Conservation (phyloP, 1,140 invertebrate species). For the Camponotus floridanus region DNA sequence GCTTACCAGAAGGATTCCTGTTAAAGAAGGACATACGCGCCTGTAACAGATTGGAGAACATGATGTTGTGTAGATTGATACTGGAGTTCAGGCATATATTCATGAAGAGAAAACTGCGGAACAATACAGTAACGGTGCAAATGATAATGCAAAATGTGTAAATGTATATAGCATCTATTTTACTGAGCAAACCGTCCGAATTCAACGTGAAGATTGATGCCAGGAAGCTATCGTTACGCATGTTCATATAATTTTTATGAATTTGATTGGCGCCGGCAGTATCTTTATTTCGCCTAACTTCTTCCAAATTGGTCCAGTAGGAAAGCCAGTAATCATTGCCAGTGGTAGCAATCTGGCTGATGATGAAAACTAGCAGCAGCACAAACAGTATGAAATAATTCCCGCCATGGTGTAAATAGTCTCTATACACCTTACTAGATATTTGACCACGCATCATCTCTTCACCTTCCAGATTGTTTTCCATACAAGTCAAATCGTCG, state of each 20-base stretch:
- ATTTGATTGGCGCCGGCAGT: not conserved
- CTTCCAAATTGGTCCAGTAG: slow-evolving; percentile 89
- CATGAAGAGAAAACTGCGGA: slow-evolving; percentile 91
- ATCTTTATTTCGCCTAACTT: slow-evolving; percentile 72
- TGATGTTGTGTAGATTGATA: slow-evolving; percentile 92
- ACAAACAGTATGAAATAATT: slow-evolving; percentile 87
- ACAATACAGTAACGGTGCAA: slow-evolving; percentile 86
- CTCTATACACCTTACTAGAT: slow-evolving; percentile 87
- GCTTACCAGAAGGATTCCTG: slow-evolving; percentile 91
- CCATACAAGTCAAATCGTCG: not conserved
- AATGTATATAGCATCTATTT: slow-evolving; percentile 80
- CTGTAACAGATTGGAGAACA: slow-evolving; percentile 92
- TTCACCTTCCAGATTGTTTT: slow-evolving; percentile 67
- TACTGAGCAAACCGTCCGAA: slow-evolving; percentile 73
- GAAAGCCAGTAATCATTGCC: slow-evolving; percentile 93
- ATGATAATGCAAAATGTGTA: slow-evolving; percentile 81
- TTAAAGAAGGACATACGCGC: slow-evolving; percentile 95
- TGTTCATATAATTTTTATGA: not conserved
- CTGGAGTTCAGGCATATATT: slow-evolving; percentile 94
- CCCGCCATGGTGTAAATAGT: slow-evolving; percentile 90
- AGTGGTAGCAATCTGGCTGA: slow-evolving; percentile 90
- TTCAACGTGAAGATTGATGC: slow-evolving; percentile 70
- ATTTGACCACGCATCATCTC: slow-evolving; percentile 86
- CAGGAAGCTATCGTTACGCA: slow-evolving; percentile 62
- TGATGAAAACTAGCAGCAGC: slow-evolving; percentile 87